Percentiles rank a stretch among this genome's conserved stretches.
Evolutionary conservation across 2,113 vertebrate genomes (phyloP).

Genomic region (Myocastor coypus): DNA sequence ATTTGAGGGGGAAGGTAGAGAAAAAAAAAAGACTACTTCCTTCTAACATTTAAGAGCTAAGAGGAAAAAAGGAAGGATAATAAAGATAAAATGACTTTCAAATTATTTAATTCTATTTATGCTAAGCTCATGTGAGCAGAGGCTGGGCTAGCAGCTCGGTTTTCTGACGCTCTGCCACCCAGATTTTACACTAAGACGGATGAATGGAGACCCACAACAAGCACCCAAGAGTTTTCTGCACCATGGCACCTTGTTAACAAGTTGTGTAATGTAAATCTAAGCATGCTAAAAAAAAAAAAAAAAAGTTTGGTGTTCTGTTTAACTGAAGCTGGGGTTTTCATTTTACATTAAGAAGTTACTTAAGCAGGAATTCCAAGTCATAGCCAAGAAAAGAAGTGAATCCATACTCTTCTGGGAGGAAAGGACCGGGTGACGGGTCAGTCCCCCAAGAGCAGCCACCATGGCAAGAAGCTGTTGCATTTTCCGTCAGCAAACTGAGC

Average conservation of each 20-base stretch:
- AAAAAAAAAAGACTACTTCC: constrained; percentile 67
- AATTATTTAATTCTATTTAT: constrained; percentile 16
- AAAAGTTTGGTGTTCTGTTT: neutral
- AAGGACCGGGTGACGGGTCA: neutral
- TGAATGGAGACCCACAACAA: constrained; percentile 30
- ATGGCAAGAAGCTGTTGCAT: neutral
- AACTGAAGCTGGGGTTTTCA: neutral
- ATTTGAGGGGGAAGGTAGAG: neutral
- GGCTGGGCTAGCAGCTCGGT: neutral
- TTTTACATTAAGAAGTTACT: constrained; percentile 4
- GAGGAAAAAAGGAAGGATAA: constrained; percentile 6
- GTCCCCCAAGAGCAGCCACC: neutral
- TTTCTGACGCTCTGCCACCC: constrained; percentile 66
- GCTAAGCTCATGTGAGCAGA: neutral
- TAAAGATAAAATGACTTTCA: constrained; percentile 50
- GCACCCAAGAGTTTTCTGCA: neutral
- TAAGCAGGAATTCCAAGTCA: neutral
- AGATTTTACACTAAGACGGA: constrained; percentile 57
- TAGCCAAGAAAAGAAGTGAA: constrained; percentile 8
- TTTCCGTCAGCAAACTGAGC: neutral
- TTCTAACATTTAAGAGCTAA: constrained; percentile 62
- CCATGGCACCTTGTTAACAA: constrained; percentile 4
- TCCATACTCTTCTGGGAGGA: neutral
- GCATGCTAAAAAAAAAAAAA: no score
- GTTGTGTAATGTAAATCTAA: neutral